Evolutionary conservation across 2,113 vertebrate genomes (phyloP), one percentile per base, ranked within the genome.

Genomic region (Bos indicus): DNA sequence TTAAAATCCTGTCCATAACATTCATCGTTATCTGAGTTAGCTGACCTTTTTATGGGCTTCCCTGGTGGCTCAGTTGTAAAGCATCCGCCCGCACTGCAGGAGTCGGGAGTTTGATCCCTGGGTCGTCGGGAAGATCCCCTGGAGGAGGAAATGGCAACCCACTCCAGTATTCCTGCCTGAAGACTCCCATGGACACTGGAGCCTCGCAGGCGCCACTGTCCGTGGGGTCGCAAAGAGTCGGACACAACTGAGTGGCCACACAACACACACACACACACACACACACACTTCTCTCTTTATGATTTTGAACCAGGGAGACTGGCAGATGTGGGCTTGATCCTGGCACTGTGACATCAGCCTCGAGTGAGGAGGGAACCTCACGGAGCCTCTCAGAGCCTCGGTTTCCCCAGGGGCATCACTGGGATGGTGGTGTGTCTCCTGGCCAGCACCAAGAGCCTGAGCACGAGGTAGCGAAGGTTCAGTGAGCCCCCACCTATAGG

Each of bases 401-500:
- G 56, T 40, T 33, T 90, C 57, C 16, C 57, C 51, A 7, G 3
- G 0, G 7, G 16, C 33, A 52, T 16, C 25, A 1, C 1, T 0
- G 40, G 52, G 33, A 23, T 9, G 11, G 3, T 0, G 17, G 4
- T 4, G n/a, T 7, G 5, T 23, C 21, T 28, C 8, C 52, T n/a
- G 4, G 2, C 28, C 1, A 1, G n/a, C 17, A 52, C 43, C 3
- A 0, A 5, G 28, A 5, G 82, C 21, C 6, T 7, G 28, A 46
- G 28, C 25, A 28, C 0, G 26, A 21, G 36, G 14, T 12, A 15
- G 2, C 3, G 15, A 25, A 52, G 7, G 26, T 26, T 26, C 5
- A 7, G 52, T 3, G 3, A 12, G 19, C 0, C 7, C 43, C 59
- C 10, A 21, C 26, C 40, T 3, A 0, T 8, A 0, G 7, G 16